These are phyloP conservation scores for Drosophila putrida DNA, from an alignment of 2,888 invertebrate genomes.

Conservation along the genomic window DNA sequence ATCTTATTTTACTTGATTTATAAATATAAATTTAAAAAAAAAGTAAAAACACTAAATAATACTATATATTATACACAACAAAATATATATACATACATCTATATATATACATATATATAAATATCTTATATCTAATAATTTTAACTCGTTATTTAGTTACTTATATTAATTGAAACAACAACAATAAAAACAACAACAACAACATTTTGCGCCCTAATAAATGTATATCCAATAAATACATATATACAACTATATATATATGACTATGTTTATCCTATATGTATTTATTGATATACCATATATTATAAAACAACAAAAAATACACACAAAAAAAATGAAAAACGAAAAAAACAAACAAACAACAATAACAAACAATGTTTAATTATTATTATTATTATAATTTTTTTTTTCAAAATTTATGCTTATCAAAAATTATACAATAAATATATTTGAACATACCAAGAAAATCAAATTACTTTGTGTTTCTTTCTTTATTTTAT, in stretches of 20 bases:
- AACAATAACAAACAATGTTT: slow-evolving; percentile 38
- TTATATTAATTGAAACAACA: slow-evolving; percentile 63
- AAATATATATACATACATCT: slow-evolving; percentile 21
- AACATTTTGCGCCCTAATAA: slow-evolving; percentile 35
- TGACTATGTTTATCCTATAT: slow-evolving; percentile 20
- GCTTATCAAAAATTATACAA: slow-evolving; percentile 68
- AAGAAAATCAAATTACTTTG: slow-evolving; percentile 46
- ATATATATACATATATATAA: slow-evolving; percentile 35
- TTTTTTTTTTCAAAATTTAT: slow-evolving; percentile 66
- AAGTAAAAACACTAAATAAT: slow-evolving; percentile 33
- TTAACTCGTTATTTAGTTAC: slow-evolving; percentile 78
- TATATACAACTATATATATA: slow-evolving; percentile 14
- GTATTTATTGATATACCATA: slow-evolving; percentile 26
- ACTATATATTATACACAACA: slow-evolving; percentile 32
- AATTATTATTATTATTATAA: slow-evolving; percentile 39
- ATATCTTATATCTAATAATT: slow-evolving; percentile 55
- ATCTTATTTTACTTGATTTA: slow-evolving; percentile 29
- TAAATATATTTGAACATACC: slow-evolving; percentile 78
- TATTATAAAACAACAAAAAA: slow-evolving; percentile 17
- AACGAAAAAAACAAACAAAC: slow-evolving; percentile 12
- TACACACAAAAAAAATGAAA: slow-evolving; percentile 15
- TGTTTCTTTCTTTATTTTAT: slow-evolving; percentile 27
- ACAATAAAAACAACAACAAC: too few species aligned
- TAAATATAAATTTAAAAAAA: slow-evolving; percentile 18
- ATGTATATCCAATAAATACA: slow-evolving; percentile 23